Conservation (phyloP, 2,888 invertebrate species). For the Drosophila austrosaltans region DNA sequence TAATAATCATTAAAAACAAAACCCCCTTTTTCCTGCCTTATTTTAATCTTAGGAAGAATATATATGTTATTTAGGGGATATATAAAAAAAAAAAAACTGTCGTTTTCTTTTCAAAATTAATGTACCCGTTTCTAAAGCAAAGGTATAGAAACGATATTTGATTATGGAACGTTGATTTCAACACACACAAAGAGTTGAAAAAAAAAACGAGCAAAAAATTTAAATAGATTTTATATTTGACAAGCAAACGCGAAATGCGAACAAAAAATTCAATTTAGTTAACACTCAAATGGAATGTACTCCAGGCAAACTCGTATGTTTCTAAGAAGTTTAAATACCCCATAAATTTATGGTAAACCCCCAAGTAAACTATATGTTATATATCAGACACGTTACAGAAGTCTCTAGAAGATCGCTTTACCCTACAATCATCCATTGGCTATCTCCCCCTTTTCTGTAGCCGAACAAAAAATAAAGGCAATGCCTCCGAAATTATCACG, state of each 20-base stretch:
- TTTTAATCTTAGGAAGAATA: no score
- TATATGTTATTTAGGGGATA: no score
- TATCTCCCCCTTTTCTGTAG: neutral
- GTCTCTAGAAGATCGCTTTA: neutral
- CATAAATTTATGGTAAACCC: neutral
- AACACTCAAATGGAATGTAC: constrained; percentile 6
- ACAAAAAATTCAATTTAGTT: constrained; percentile 1
- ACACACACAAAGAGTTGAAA: constrained; percentile 15
- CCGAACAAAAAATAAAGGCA: neutral
- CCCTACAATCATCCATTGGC: no score
- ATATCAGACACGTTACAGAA: neutral
- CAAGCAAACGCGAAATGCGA: constrained; percentile 40
- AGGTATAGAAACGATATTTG: constrained; percentile 27
- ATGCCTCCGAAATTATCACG: constrained; percentile 39
- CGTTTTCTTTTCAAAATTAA: neutral
- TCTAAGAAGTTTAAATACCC: neutral
- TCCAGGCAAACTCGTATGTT: neutral
- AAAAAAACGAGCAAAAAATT: constrained; percentile 5
- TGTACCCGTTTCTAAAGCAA: neutral
- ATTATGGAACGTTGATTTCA: constrained; percentile 45
- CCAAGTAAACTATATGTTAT: neutral
- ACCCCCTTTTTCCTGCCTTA: no score
- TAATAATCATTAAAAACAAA: no score
- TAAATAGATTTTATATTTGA: constrained; percentile 37
- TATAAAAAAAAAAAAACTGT: no score